Evolutionary conservation across 2,113 vertebrate species (phyloP), one percentile per base, ranked within the genome.

Genomic region (Triplophysa rosa): DNA sequence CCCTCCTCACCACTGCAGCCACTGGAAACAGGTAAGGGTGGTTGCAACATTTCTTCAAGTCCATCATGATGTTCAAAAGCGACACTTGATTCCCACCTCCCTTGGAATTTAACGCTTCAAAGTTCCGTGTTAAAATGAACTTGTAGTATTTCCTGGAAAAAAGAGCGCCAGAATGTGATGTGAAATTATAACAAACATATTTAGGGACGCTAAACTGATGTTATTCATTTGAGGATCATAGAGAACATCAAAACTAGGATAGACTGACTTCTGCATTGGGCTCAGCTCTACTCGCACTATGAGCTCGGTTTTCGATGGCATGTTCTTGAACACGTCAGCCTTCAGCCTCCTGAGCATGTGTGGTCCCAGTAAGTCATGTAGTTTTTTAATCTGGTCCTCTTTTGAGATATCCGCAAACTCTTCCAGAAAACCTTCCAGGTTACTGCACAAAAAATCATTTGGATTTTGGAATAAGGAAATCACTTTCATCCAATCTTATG

Each of bases 361-460:
- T 0, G 98, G 97, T 13, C 98, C 98, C 77, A 99, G 91, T 74
- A 99, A 93, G 80, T 99, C 98, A 0, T 99, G 98, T 7, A 99
- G 93, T 84, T 99, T 99, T 82, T 99, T 99, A 89, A 99, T 99
- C 93, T 99, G 98, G 89, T 99, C 98, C 82, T 99, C 98, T 89
- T 99, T 99, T 42, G 98, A 99, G 87, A 99, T 99, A 84, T 99
- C 98, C 0, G 97, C 98, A 88, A 99, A 99, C 90, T 99, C 98
- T 89, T 99, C 98, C 91, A 99, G 89, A 89, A 99, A 99, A 1
- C 98, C 98, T 12, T 99, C 98, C 89, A 99, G 93, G 89, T 99
- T 99, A 87, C 98, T 99, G 91, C 42, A 84, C 69, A 58, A 66
- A 79, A 29, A 69, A 2, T 68, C 52, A 68, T 52, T 65, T 37